Percentiles rank a stretch among this genome's conserved stretches.
phyloP scores from a whole-genome alignment of 2,113 vertebrate genomes.

The Lampris megalopsis region DNA sequence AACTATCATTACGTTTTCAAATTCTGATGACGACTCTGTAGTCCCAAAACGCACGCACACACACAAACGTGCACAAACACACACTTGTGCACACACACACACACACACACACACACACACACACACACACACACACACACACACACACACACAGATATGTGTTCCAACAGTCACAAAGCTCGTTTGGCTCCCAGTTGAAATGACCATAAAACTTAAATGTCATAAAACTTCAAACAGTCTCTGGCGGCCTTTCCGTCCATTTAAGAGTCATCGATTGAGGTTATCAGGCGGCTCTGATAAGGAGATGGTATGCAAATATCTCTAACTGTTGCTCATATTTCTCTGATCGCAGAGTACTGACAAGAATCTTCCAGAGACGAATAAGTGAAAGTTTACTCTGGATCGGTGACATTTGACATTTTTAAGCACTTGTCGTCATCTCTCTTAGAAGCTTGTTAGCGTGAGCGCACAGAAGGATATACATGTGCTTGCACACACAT shows the following conservation, averaged over 20 bases:
- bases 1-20: slow-evolving; percentile 64
- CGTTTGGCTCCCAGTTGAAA: slow-evolving; percentile 39
- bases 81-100: not conserved
- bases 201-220: not conserved
- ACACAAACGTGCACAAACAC: slow-evolving; percentile 43
- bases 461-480: not conserved
- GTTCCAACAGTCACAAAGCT: slow-evolving; percentile 30
- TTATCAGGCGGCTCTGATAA: slow-evolving; percentile 41
- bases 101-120: not conserved
- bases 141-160: not conserved
- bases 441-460: not conserved
- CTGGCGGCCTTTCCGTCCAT: slow-evolving; percentile 31
- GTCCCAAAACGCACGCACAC: slow-evolving; percentile 22
- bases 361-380: not conserved
- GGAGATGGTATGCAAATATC: slow-evolving; percentile 69
- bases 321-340: slow-evolving; percentile 62
- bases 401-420: not conserved
- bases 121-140: slow-evolving; percentile 1
- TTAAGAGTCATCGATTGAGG: slow-evolving; percentile 17
- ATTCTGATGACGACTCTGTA: slow-evolving; percentile 42
- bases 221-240: slow-evolving; percentile 30
- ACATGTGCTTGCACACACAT: not conserved
- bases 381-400: slow-evolving; percentile 3
- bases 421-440: not conserved
- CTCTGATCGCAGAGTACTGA: slow-evolving; percentile 11